Percentiles rank a stretch among this genome's conserved stretches.
phyloP scores from a whole-genome alignment of 1,140 invertebrate genomes.

The Eupeodes corollae region DNA sequence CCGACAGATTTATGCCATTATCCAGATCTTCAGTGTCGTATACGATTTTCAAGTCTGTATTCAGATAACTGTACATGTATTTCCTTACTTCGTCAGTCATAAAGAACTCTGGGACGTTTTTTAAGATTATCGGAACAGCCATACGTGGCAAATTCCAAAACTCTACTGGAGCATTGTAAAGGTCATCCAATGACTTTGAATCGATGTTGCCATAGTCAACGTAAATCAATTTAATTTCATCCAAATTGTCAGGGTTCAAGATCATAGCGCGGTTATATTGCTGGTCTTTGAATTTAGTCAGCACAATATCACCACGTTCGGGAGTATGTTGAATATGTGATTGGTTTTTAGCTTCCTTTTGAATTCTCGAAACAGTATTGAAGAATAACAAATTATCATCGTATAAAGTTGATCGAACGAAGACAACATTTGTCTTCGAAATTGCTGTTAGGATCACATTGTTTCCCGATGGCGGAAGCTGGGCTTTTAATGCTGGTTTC shows the following conservation, averaged over 20 bases:
- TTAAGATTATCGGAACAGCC: constrained; percentile 20
- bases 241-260: constrained; percentile 13
- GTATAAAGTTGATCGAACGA: constrained; percentile 16
- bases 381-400: constrained; percentile 18
- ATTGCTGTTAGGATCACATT: constrained; percentile 24
- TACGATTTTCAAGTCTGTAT: constrained; percentile 13
- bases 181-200: constrained; percentile 8
- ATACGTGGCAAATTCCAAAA: constrained; percentile 13
- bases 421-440: constrained; percentile 22
- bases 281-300: constrained; percentile 11
- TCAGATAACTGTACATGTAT: constrained; percentile 14
- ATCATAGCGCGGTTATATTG: constrained; percentile 21
- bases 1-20: constrained; percentile 14
- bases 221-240: constrained; percentile 19
- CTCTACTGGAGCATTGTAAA: constrained; percentile 14
- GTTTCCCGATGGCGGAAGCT: constrained; percentile 2
- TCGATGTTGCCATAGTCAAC: constrained; percentile 29
- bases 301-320: constrained; percentile 18
- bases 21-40: constrained; percentile 13
- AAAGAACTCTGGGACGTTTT: constrained; percentile 14
- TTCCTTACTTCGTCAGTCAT: constrained; percentile 16
- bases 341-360: not conserved
- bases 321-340: constrained; percentile 11
- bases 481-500: not conserved
- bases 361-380: constrained; percentile 6